Evolutionary conservation across 2,113 vertebrate genomes (phyloP), one percentile per base, ranked within the genome.

Genomic region (Albula goreensis): DNA sequence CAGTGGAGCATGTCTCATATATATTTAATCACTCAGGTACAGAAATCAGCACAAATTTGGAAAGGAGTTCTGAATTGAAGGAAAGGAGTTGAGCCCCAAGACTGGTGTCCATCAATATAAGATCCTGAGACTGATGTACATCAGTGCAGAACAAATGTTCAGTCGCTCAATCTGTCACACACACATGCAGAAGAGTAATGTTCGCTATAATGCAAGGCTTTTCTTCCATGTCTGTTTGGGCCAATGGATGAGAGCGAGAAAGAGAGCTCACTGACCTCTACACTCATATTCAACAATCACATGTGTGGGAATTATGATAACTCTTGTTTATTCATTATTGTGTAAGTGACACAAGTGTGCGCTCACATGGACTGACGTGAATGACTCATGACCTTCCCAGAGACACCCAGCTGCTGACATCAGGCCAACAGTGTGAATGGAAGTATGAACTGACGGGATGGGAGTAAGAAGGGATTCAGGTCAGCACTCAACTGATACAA

Each of bases 401-500:
- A 51, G 19, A 63, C 22, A 80, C 56, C 50, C 57, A 81, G 53
- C 48, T 48, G 31, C 81, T 83, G 81, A 81, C 50, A 81, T 52
- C 51, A 56, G 51, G 80, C 48, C 5, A 31, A 85, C 74, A 53
- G 41, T 78, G 77, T n/a, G 53, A 52, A n/a, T 19, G 60, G 56
- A 78, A 41, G 50, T 50, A 48, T 80, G 56, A 0, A n/a, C 85
- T 56, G n/a, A 56, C 22, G 5, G 10, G 15, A 41, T 17, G 25
- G 9, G 53, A 63, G 52, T 17, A 13, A 49, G 51, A 15, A 81
- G 56, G 78, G 80, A 86, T 86, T 86, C n/a, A 77, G 85, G 85
- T 86, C 85, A 86, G 50, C n/a, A 51, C 60, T 63, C 17, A 22
- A 80, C 60, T 60, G 70, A 77, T 82, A 57, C 5, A 51, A 80